Evolutionary conservation across 2,797 vertebrate species (phyloP).

Genomic region (Mastacembelus armatus): DNA sequence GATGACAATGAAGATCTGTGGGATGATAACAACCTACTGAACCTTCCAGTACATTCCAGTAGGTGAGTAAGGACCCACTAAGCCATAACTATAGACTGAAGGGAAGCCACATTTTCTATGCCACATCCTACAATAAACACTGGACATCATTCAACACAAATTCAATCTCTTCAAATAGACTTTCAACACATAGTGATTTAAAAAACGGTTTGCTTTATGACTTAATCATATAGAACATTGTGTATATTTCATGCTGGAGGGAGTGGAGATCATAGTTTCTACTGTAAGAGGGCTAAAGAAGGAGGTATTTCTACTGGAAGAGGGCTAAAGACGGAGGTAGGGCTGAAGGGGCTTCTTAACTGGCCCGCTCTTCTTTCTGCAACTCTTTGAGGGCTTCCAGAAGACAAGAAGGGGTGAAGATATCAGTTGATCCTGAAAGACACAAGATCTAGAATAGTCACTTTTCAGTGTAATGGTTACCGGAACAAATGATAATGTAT

Average conservation of each 20-base stretch:
- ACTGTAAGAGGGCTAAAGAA: background rate
- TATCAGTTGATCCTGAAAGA: constrained; percentile 67
- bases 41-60: too few species aligned
- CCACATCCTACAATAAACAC: constrained; percentile 2
- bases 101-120: too few species aligned
- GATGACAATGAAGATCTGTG: too few species aligned
- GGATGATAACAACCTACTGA: too few species aligned
- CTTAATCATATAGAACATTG: background rate
- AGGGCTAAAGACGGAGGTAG: background rate
- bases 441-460: constrained; percentile 5
- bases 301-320: background rate
- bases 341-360: constrained; percentile 24
- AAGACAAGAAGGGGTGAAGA: constrained; percentile 60
- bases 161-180: constrained; percentile 5
- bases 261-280: background rate
- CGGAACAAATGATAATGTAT: background rate
- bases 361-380: constrained; percentile 48
- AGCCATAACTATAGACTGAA: too few species aligned
- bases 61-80: too few species aligned
- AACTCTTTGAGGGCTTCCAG: constrained; percentile 62
- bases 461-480: background rate
- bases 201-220: constrained; percentile 17
- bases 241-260: background rate
- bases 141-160: constrained; percentile 19
- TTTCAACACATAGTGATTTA: constrained; percentile 3